Base-by-base conservation (phyloP, 2,888 invertebrate genomes). In the Suillia variegata region DNA sequence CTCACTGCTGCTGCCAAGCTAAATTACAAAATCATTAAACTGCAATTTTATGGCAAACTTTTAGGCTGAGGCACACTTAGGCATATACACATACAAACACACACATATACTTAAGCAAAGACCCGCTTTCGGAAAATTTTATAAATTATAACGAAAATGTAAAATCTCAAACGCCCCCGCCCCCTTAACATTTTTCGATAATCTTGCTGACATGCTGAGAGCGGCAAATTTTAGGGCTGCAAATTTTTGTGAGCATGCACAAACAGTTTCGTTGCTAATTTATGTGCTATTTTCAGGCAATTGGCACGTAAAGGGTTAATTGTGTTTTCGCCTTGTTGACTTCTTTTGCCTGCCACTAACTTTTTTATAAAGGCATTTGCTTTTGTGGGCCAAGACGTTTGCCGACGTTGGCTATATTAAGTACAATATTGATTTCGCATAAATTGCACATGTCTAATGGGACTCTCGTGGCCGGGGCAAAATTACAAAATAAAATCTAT, bases 11-110 rank as follows among this genome's bases (percentile, higher is more conserved):
- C n/a, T n/a, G n/a, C n/a, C n/a, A n/a, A n/a, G n/a, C 38, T 38
- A 38, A 38, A 38, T 38, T 13, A 10, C 38, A 38, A 20, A 54
- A 38, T 15, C 22, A 54, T 21, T 42, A 54, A 54, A 54, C 24
- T 54, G 53, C 38, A 38, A 38, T 54, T 54, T 54, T 54, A 54
- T 42, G 42, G 54, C 54, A 54, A 15, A 54, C 53, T 38, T 42
- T 38, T 21, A 42, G 53, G 53, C 53, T 20, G 10, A 20, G 15
- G 24, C 34, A 2, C 15, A 51, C 31, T n/a, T n/a, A n/a, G n/a
- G n/a, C n/a, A 31, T 12, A 31, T 31, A 17, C 24, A 12, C 34
- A 17, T n/a, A 38, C 34, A n/a, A 17, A 20, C 15, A 33, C 15
- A 10, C 15, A 2, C 15, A 2, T 52, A 1, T 2, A 12, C 45